Evolutionary conservation across 2,888 invertebrate genomes (phyloP).

Genomic region (Dorcus hopei): DNA sequence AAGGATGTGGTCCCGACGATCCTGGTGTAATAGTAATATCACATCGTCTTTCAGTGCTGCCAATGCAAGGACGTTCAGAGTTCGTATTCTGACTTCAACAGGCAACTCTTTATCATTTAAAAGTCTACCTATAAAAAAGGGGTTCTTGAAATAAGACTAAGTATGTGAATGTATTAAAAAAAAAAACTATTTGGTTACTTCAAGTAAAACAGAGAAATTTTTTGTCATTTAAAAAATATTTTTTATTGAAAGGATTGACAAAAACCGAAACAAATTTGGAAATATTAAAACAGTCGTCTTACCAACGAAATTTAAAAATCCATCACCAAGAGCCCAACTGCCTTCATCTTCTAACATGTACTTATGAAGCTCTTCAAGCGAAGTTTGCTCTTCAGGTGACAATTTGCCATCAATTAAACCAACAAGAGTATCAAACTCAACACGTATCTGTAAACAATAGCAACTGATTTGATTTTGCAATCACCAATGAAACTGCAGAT

Average conservation of each 20-base stretch:
- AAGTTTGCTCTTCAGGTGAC: slow-evolving; percentile 69
- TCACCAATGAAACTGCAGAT: slow-evolving; percentile 1
- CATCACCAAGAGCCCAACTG: slow-evolving; percentile 88
- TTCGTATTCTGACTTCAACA: slow-evolving; percentile 60
- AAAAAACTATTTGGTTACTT: too few relatives aligned
- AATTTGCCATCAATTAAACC: slow-evolving; percentile 69
- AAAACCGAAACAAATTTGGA: too few relatives aligned
- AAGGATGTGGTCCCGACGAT: slow-evolving; percentile 81
- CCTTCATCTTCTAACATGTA: slow-evolving; percentile 88
- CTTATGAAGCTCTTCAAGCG: slow-evolving; percentile 79
- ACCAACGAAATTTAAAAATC: slow-evolving; percentile 81
- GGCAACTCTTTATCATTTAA: slow-evolving; percentile 60
- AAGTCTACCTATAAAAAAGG: slow-evolving; percentile 59
- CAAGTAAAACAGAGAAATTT: too few relatives aligned
- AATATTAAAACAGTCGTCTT: slow-evolving; percentile 24
- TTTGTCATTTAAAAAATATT: too few relatives aligned
- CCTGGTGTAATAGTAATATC: slow-evolving; percentile 84
- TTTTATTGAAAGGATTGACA: too few relatives aligned
- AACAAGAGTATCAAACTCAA: slow-evolving; percentile 71
- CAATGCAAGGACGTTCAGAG: slow-evolving; percentile 70
- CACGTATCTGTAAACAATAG: slow-evolving; percentile 55
- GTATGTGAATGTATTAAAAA: too few relatives aligned
- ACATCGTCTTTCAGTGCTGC: slow-evolving; percentile 86
- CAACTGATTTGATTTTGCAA: not conserved
- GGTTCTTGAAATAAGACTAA: too few relatives aligned